Percentiles rank a stretch among this genome's conserved stretches.
Evolutionary conservation across 2,888 invertebrate genomes (phyloP).

Genomic region (Caenorhabditis sulstoni): DNA sequence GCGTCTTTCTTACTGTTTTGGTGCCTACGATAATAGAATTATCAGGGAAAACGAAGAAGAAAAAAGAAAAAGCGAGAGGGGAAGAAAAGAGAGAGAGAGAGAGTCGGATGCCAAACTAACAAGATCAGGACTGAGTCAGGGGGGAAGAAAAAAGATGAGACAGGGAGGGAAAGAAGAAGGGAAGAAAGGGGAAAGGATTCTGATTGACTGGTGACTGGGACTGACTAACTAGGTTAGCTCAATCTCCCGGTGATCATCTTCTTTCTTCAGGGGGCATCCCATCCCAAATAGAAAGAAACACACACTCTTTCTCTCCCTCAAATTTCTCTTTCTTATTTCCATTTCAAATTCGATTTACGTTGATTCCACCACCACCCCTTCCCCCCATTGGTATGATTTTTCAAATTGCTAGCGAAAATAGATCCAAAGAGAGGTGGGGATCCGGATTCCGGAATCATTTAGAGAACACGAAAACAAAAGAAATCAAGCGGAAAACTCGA

Average conservation of each 20-base stretch:
- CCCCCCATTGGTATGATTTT: too few species aligned
- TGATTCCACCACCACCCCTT: too few species aligned
- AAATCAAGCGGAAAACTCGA: conserved; percentile 37
- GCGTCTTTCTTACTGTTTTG: conserved; percentile 15
- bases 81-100: not conserved
- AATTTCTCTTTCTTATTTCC: too few species aligned
- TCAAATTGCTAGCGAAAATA: too few species aligned
- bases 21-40: conserved; percentile 34
- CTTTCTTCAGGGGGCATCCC: conserved; percentile 1
- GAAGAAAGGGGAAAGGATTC: conserved; percentile 11
- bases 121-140: conserved; percentile 9
- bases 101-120: conserved; percentile 25
- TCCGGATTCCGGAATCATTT: not conserved
- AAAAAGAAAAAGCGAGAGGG: not conserved
- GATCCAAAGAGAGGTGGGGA: conserved; percentile 7
- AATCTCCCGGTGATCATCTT: conserved; percentile 44
- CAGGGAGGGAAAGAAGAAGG: not conserved
- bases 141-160: not conserved
- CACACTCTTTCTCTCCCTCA: too few species aligned
- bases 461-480: conserved; percentile 25
- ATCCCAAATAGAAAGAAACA: not conserved
- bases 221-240: conserved; percentile 53
- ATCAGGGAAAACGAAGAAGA: conserved; percentile 8
- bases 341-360: not conserved
- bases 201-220: conserved; percentile 57